These are phyloP conservation scores for Orchesella flavescens DNA, from an alignment of 2,888 invertebrate genomes.

Conservation along the genomic window DNA sequence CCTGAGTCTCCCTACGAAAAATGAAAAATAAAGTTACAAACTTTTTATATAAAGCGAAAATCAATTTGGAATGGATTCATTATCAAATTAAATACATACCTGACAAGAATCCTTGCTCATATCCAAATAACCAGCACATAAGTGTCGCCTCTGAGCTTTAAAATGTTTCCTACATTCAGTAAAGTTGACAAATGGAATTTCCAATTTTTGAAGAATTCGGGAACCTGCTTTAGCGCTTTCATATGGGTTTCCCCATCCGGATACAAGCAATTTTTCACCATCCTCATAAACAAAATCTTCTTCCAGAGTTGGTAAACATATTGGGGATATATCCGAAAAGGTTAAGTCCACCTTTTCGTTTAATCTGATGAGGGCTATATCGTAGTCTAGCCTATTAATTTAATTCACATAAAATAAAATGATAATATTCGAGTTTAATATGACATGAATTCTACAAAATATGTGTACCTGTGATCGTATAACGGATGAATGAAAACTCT, in stretches of 20 bases:
- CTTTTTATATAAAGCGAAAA: no score
- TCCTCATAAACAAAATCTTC: no score
- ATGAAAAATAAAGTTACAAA: background rate
- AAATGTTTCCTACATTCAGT: background rate
- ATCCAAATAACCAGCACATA: conserved; percentile 38
- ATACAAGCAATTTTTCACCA: background rate
- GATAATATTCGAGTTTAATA: no score
- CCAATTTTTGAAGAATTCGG: conserved; percentile 36
- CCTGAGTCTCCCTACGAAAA: background rate
- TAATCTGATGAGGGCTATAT: no score
- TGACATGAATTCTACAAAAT: background rate
- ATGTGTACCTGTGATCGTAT: no score
- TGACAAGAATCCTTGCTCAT: conserved; percentile 36
- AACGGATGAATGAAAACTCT: no score
- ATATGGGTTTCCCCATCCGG: conserved; percentile 35
- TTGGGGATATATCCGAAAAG: no score
- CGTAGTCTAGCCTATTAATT: no score
- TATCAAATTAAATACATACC: background rate
- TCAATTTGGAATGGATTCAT: no score
- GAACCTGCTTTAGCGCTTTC: conserved; percentile 22
- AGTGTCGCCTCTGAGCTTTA: background rate
- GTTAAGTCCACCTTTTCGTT: no score
- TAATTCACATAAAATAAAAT: no score
- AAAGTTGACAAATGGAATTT: conserved; percentile 10
- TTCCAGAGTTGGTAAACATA: no score